These are phyloP conservation scores for Luidia sarsii DNA, from an alignment of 53 echinoderm and acorn worm genomes.

Conservation along the genomic window DNA sequence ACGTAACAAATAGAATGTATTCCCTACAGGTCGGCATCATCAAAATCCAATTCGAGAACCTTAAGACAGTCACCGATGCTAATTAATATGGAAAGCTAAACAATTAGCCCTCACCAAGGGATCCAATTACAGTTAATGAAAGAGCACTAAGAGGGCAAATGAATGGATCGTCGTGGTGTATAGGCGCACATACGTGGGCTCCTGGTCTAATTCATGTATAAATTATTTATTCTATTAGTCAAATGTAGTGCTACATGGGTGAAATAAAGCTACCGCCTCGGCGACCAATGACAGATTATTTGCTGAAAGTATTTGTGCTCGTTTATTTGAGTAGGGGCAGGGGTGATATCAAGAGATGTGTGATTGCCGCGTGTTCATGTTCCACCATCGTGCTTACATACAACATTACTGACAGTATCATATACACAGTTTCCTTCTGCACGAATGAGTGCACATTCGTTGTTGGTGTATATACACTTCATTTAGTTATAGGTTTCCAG, in stretches of 20 bases:
- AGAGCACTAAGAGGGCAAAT: conserved; percentile 12
- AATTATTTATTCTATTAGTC: conserved; percentile 40
- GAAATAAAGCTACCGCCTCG: conserved; percentile 8
- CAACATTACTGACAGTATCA: no score
- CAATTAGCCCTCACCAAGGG: conserved; percentile 29
- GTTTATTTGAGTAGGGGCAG: no score
- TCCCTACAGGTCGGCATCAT: conserved; percentile 8
- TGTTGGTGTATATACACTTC: no score
- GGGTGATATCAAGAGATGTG: no score
- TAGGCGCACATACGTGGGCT: not conserved
- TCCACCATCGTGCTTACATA: no score
- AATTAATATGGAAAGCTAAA: conserved; percentile 49
- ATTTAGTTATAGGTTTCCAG: no score
- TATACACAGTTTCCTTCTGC: no score
- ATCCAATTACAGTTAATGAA: conserved; percentile 38
- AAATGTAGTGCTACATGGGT: not conserved
- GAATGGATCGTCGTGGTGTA: not conserved
- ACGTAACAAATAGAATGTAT: conserved; percentile 24
- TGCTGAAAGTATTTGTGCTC: no score
- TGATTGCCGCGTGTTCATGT: no score
- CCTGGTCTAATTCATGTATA: conserved; percentile 34
- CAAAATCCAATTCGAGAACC: conserved; percentile 20
- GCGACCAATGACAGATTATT: not conserved
- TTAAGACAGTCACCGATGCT: not conserved
- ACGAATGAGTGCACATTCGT: no score